Percentiles rank a stretch among this genome's conserved stretches.
These are phyloP conservation scores for Epinephelus malabaricus DNA, from an alignment of 2,797 vertebrate genomes.

Conservation along the genomic window DNA sequence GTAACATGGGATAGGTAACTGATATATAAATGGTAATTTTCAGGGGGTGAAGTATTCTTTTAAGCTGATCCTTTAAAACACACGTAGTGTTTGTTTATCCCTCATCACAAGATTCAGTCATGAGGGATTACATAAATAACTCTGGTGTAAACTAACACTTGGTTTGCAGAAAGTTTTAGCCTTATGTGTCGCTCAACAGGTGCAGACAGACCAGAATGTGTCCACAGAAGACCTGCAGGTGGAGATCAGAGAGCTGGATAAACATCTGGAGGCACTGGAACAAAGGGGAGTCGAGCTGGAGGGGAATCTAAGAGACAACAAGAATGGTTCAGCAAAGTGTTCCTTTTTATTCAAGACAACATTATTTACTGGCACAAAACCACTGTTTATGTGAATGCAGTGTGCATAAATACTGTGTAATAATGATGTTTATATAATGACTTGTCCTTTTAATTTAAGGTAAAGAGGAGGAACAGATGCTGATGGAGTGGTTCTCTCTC, in stretches of 20 bases:
- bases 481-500: constrained; percentile 93
- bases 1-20: too few relatives aligned
- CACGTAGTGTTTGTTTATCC: not conserved
- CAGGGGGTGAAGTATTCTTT: too few relatives aligned
- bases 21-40: too few relatives aligned
- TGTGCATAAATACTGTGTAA: not conserved
- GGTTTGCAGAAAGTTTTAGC: not conserved
- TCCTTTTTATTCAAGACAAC: not conserved
- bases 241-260: constrained; percentile 88
- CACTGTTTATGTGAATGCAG: fast-evolving
- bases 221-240: constrained; percentile 87
- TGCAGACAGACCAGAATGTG: constrained; percentile 89
- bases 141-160: not conserved
- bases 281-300: constrained; percentile 90
- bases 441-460: constrained; percentile 79
- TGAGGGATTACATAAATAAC: not conserved
- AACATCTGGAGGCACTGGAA: constrained; percentile 89
- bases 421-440: not conserved
- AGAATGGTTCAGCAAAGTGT: constrained; percentile 79
- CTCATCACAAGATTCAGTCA: not conserved
- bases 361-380: not conserved
- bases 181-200: constrained; percentile 77
- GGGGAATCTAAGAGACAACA: constrained; percentile 86
- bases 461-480: constrained; percentile 87
- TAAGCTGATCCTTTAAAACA: not conserved